phyloP scores from a whole-genome alignment of 2,888 invertebrate species.

The Andrena marginata region DNA sequence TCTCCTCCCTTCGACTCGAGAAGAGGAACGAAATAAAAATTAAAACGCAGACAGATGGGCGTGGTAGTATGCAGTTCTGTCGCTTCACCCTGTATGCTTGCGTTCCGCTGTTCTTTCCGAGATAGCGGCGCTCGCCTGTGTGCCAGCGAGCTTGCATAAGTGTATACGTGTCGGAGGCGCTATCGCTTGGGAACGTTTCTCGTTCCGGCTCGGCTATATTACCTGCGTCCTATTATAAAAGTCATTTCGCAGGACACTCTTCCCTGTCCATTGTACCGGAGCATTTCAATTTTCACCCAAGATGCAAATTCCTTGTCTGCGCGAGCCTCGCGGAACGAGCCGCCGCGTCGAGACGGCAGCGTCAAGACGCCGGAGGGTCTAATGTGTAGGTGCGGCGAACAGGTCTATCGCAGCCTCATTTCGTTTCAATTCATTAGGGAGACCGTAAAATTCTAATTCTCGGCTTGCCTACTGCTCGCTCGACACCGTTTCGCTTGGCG shows the following conservation, averaged over 20 bases:
- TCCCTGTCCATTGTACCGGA: conserved; percentile 76
- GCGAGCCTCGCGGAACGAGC: conserved; percentile 54
- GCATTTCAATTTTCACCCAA: conserved; percentile 81
- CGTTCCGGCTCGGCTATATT: conserved; percentile 67
- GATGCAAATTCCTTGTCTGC: conserved; percentile 79
- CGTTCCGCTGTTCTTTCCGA: conserved; percentile 21
- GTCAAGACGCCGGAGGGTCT: conserved; percentile 57
- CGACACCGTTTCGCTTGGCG: conserved; percentile 65
- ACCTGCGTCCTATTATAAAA: conserved; percentile 80
- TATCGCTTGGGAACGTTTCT: conserved; percentile 63
- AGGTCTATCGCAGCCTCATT: conserved; percentile 68
- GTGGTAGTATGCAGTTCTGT: not conserved
- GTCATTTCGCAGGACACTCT: conserved; percentile 79
- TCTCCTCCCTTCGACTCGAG: not conserved
- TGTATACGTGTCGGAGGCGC: conserved; percentile 13
- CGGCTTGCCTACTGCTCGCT: conserved; percentile 56
- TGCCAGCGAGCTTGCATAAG: not conserved
- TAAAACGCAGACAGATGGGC: not conserved
- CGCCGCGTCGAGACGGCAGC: conserved; percentile 54
- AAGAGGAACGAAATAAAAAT: conserved; percentile 11
- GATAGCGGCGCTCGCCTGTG: conserved; percentile 4
- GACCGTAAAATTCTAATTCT: conserved; percentile 69
- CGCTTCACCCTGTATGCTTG: not conserved
- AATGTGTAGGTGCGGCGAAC: conserved; percentile 62
- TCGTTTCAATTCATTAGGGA: conserved; percentile 75